Base-by-base conservation (phyloP, 2,888 invertebrate genomes). In the Metacarcinus magister region DNA sequence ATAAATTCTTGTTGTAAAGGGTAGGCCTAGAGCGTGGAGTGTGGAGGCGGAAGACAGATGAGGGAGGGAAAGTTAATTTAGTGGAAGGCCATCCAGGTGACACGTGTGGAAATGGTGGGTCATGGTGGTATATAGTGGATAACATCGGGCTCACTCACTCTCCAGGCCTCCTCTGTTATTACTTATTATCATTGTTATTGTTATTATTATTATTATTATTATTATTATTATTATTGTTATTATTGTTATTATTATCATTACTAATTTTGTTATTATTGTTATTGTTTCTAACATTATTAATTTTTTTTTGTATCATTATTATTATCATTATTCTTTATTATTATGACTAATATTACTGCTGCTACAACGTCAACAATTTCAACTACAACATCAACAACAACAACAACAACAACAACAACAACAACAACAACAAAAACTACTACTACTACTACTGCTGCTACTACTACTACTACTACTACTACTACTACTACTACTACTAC, bases 321-420 rank as follows among this genome's bases (percentile, higher is more conserved):
- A 90, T 90, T 90, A 90, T 90, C 39, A 90, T 90, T 90, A 90
- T 90, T 90, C 32, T 90, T 90, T 90, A 90, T 90, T 39, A 90
- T 90, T 39, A 90, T 90, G 2, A 90, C 39, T 39, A 90, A 39
- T 39, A 90, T 90, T 39, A 54, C 10, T 10, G 16, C 16, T 10
- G 10, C 46, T 7, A 10, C 46, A 46, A 46, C 46, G 10, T 48
- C 48, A 48, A 7, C 48, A 48, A 48, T 10, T 48, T 7, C 48
- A 7, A 48, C 48, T 48, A 48, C 48, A 7, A 48, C 48, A 7
- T 7, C 48, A 7, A 48, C 48, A 7, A 48, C 48, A 7, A 48
- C 48, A 7, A 48, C 48, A 7, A 48, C 48, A 7, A 48, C 48
- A 7, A 48, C 48, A 7, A 48, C 48, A 7, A 48, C 48, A 7